phyloP scores from a whole-genome alignment of 1,140 invertebrate species.

The Dryas iulia region DNA sequence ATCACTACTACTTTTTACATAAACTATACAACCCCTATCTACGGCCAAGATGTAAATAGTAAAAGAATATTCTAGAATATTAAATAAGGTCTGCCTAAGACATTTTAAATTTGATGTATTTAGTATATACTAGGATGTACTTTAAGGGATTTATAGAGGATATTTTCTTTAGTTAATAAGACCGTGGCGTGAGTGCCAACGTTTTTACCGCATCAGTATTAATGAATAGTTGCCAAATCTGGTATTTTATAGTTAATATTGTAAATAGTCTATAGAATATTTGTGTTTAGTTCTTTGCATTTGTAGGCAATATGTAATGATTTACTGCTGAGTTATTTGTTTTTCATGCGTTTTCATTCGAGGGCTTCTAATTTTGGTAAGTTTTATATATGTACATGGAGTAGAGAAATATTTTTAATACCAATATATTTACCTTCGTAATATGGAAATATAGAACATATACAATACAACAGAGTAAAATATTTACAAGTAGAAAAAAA shows the following conservation, averaged over 20 bases:
- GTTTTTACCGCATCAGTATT: slow-evolving; percentile 81
- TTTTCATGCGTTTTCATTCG: slow-evolving; percentile 78
- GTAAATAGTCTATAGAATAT: slow-evolving; percentile 55
- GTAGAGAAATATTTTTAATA: slow-evolving; percentile 2
- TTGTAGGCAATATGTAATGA: slow-evolving; percentile 42
- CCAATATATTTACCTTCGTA: no score
- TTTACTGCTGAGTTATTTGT: slow-evolving; percentile 70
- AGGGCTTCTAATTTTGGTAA: slow-evolving; percentile 74
- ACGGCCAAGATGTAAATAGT: slow-evolving; percentile 60
- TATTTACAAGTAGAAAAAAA: no score
- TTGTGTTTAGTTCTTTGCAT: slow-evolving; percentile 53
- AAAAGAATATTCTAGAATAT: slow-evolving; percentile 45
- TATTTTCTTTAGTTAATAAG: slow-evolving; percentile 66
- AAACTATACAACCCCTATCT: slow-evolving; percentile 39
- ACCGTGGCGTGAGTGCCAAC: slow-evolving; percentile 72
- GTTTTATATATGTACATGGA: slow-evolving; percentile 45
- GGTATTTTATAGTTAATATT: slow-evolving; percentile 58
- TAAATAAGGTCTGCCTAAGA: slow-evolving; percentile 70
- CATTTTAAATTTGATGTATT: slow-evolving; percentile 77
- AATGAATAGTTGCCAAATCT: slow-evolving; percentile 76
- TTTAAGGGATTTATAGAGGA: slow-evolving; percentile 70
- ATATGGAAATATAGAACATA: no score
- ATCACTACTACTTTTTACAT: slow-evolving; percentile 41
- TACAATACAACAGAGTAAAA: no score
- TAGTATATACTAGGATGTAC: slow-evolving; percentile 60